A percentile compares a stretch with the other conserved stretches of the same genome.
Evolutionary conservation across 1,140 invertebrate species (phyloP).

Genomic region (Panagrolaimus sp.): DNA sequence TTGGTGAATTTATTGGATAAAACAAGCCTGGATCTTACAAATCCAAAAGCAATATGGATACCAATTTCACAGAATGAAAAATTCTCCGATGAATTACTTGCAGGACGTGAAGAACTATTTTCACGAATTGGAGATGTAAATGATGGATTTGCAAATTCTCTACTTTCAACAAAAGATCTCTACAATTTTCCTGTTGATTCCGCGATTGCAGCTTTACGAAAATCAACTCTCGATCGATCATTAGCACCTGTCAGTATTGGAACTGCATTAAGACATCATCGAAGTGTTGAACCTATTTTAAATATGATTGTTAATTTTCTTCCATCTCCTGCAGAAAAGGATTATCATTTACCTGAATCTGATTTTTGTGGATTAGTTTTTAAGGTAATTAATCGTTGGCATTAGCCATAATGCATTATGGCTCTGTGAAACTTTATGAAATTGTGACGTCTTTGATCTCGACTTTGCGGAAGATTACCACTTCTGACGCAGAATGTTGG

Average conservation of each 20-base stretch:
- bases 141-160: constrained; percentile 93
- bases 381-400: constrained; percentile 40
- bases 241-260: constrained; percentile 66
- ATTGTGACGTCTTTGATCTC: too few relatives aligned
- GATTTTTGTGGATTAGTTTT: constrained; percentile 46
- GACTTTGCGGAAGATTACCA: too few relatives aligned
- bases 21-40: constrained; percentile 15
- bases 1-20: constrained; percentile 26
- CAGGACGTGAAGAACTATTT: constrained; percentile 28
- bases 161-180: constrained; percentile 71
- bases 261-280: constrained; percentile 90
- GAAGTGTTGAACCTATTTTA: constrained; percentile 85
- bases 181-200: constrained; percentile 58
- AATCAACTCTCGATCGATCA: constrained; percentile 72
- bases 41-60: constrained; percentile 10
- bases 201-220: constrained; percentile 71
- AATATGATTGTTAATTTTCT: constrained; percentile 80
- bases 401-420: too few relatives aligned
- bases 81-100: constrained; percentile 21
- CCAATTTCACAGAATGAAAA: constrained; percentile 6
- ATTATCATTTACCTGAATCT: constrained; percentile 14
- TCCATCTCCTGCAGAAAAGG: constrained; percentile 81
- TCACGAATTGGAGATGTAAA: constrained; percentile 66
- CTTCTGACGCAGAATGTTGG: too few relatives aligned
- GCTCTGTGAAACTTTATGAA: too few relatives aligned